A percentile compares a stretch with the other conserved stretches of the same genome.
Conservation (phyloP, 2,888 invertebrate species). For the Reticulitermes lucifugus region DNA sequence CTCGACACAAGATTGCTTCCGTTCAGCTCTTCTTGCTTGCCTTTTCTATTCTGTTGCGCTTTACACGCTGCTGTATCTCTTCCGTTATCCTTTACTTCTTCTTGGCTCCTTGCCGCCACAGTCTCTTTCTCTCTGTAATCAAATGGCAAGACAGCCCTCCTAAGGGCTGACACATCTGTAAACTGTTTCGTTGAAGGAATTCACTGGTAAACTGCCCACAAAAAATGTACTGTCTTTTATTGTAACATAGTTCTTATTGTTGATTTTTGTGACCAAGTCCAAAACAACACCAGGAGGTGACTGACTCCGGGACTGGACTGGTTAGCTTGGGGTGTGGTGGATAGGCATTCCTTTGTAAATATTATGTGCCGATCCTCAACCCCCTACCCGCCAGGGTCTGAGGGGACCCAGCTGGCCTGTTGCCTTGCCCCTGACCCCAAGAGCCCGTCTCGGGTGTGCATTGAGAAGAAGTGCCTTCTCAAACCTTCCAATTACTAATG, state of each 20-base stretch:
- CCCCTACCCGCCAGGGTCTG: not conserved
- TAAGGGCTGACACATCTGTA: constrained; percentile 47
- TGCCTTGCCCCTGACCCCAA: constrained; percentile 12
- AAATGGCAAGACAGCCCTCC: constrained; percentile 9
- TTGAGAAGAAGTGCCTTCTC: constrained; percentile 45
- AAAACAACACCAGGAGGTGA: constrained; percentile 24
- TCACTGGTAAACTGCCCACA: constrained; percentile 42
- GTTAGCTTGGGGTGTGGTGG: constrained; percentile 18
- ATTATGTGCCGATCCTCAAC: constrained; percentile 9
- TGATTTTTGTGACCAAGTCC: constrained; percentile 25
- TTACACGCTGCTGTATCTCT: not conserved
- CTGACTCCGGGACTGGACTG: constrained; percentile 21
- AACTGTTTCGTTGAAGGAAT: constrained; percentile 52
- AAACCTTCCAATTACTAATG: constrained; percentile 22
- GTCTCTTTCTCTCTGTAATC: not conserved
- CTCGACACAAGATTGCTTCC: constrained; percentile 28
- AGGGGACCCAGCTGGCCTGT: constrained; percentile 35
- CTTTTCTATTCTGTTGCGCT: constrained; percentile 33
- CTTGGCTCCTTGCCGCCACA: constrained; percentile 22
- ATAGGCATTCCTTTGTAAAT: constrained; percentile 2
- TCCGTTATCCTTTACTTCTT: constrained; percentile 3
- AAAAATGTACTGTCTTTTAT: constrained; percentile 24
- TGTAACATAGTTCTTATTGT: constrained; percentile 38
- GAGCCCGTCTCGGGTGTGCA: constrained; percentile 6
- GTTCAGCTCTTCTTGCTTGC: constrained; percentile 35